Base-by-base conservation (phyloP, 2,797 vertebrate species). In the Paguma larvata region DNA sequence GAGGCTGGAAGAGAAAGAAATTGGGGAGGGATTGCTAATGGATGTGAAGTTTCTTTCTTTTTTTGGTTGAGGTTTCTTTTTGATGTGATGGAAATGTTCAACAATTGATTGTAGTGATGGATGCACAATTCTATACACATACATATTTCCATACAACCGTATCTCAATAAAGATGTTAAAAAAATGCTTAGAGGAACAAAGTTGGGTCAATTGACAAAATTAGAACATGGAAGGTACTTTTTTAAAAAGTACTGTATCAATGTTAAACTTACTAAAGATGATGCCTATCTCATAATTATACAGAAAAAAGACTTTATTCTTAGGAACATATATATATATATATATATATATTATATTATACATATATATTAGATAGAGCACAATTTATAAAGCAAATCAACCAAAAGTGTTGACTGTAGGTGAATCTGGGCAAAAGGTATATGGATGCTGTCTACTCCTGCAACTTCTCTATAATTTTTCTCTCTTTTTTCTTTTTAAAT, bases 301-400 rank as follows among this genome's bases (percentile, higher is more conserved):
- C 7, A 75, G 53, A 46, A 75, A 41, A 72, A 84, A 46, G 38
- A 91, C 67, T 59, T 83, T 59, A 46, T 82, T 72, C 53, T 82
- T n/a, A 59, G 56, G 23, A 59, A 59, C 21, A 59, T n/a, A 82
- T 12, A 70, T 21, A 65, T 32, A 63, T 19, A 62, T n/a, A 53
- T 53, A 53, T 53, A 53, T 72, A 73, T n/a, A 53, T 34, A 91
- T 15, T 65, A 59, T 59, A 59, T 59, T 16, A 59, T n/a, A 70
- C 11, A 59, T 21, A 63, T 38, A 48, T 19, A 62, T 44, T 59
- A 73, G n/a, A 53, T 19, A 91, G 23, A 51, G 11, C 48, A 46
- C 78, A 91, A 82, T 70, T 82, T 44, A 91, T 59, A 82, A 92
- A 92, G 77, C 46, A 67, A 85, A 85, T 10, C 46, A 85, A 92